A percentile compares a stretch with the other conserved stretches of the same genome.
These are phyloP conservation scores for Chrysina gloriosa DNA, from an alignment of 2,888 invertebrate genomes.

Conservation along the genomic window DNA sequence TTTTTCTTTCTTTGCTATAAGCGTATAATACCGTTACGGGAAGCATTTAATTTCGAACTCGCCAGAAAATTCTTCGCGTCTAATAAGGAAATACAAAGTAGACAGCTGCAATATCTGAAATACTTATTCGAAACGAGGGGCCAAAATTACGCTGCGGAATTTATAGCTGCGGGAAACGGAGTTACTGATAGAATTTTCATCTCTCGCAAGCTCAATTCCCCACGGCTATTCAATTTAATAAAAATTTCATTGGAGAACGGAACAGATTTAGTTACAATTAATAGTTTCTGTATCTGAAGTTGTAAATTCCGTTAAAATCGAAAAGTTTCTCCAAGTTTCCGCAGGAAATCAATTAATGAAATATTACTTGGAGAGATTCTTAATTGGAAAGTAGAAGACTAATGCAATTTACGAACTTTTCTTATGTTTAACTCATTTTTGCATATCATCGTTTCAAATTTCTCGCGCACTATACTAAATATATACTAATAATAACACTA, in stretches of 20 bases:
- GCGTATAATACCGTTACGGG: background rate
- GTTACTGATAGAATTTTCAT: conserved; percentile 11
- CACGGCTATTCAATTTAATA: background rate
- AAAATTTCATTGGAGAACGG: background rate
- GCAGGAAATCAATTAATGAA: no score
- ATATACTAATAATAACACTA: no score
- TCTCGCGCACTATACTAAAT: no score
- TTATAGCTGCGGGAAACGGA: conserved; percentile 1
- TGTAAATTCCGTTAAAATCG: background rate
- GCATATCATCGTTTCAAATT: no score
- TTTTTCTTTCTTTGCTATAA: background rate
- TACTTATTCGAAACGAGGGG: conserved; percentile 5
- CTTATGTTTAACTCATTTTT: no score
- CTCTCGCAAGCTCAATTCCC: background rate
- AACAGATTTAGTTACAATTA: background rate
- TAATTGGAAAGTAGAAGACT: no score
- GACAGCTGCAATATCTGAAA: conserved; percentile 9
- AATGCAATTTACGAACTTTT: no score
- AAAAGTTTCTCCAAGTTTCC: background rate
- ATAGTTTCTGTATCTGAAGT: background rate
- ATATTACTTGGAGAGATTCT: no score
- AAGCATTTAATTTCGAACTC: background rate
- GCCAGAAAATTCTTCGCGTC: background rate
- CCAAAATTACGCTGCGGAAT: conserved; percentile 27
- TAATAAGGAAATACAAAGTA: conserved; percentile 27